Base-by-base conservation (phyloP, 2,888 invertebrate genomes). In the Notodonta ziczac region DNA sequence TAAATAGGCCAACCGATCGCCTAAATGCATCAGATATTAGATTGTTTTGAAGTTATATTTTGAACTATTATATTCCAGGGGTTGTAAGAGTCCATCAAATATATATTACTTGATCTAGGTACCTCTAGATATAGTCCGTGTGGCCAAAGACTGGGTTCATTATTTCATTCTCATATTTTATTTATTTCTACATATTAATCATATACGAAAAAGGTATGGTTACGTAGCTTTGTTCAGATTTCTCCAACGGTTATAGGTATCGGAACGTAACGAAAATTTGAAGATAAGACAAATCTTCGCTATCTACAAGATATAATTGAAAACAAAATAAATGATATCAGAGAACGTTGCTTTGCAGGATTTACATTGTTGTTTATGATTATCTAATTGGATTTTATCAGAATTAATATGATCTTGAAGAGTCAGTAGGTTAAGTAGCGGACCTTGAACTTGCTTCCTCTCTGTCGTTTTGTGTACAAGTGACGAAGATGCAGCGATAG, bases 261-360 rank as follows among this genome's bases (percentile, higher is more conserved):
- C 46, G n/a, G 46, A 46, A n/a, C 5, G 46, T 32, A 52, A 8
- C 12, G 12, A 10, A 52, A 52, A 52, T 9, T 50, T 14, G 4
- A 32, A 24, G 52, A 52, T 52, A 52, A 52, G 13, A 16, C 6
- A 52, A 52, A 32, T 32, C 32, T 32, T 32, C 5, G 8, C 32
- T 52, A 52, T 52, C 52, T 32, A 52, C 13, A 52, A 32, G 32
- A 52, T 52, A 24, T 24, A 51, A 51, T 51, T 51, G 51, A 51
- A 51, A 51, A 24, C 51, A 51, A 10, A 10, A 52, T 32, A 24
- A 24, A 24, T 12, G 16, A 52, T 32, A 16, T 35, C 52, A 24
- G 4, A 24, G 32, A 2, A 52, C 52, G 12, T 52, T 14, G 6
- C 0, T 50, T 16, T 50, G 16, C 16, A 50, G 8, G 52, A 10